Evolutionary conservation across 2,113 vertebrate species (phyloP).

Genomic region (Gorsachius goisagi): DNA sequence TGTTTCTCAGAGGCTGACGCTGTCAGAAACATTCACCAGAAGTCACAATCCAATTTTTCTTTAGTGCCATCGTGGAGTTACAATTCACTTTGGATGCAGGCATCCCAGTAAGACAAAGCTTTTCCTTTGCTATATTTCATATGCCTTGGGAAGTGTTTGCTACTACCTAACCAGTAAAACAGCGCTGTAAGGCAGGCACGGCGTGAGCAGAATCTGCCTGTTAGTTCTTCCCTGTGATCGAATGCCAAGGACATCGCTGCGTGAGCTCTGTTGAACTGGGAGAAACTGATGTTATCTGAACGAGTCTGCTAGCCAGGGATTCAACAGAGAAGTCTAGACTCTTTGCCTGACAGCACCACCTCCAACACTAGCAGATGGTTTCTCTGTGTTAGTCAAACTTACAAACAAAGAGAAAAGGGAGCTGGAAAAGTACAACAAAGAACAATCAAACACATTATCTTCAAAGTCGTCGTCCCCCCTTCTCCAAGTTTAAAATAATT

Average conservation of each 20-base stretch:
- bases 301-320: neutral
- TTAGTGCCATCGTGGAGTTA: neutral
- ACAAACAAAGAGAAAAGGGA: slow-evolving; percentile 12
- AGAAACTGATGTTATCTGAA: slow-evolving; percentile 15
- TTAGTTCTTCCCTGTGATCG: neutral
- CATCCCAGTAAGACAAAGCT: neutral
- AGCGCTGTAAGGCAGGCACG: neutral
- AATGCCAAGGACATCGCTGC: slow-evolving; percentile 39
- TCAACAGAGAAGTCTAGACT: slow-evolving; percentile 34
- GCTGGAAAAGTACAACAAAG: slow-evolving; percentile 53
- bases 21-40: neutral
- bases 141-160: neutral
- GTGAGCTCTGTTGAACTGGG: slow-evolving; percentile 18
- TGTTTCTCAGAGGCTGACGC: neutral
- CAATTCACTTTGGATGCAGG: neutral
- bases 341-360: slow-evolving; percentile 50
- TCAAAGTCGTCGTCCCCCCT: neutral
- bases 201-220: neutral
- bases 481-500: neutral
- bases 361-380: slow-evolving; percentile 65
- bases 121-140: neutral
- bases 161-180: neutral
- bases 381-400: slow-evolving; percentile 50
- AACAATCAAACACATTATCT: slow-evolving; percentile 36
- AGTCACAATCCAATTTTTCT: neutral